Evolutionary conservation across 2,888 invertebrate species (phyloP), one percentile per base, ranked within the genome.

Genomic region (Drosophila suboccidentalis): DNA sequence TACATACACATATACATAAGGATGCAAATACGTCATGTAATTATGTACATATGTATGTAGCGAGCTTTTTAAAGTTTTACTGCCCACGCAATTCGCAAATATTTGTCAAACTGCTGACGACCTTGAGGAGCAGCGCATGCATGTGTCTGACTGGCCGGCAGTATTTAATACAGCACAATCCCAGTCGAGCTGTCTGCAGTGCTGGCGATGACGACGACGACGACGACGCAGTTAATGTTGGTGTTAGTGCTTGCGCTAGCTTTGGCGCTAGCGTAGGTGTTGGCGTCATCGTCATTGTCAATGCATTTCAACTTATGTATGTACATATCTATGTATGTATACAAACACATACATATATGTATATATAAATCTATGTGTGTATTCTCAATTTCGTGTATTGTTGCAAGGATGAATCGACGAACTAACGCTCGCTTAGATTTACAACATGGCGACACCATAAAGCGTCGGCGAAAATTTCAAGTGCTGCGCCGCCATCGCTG

Each of bases 131-230:
- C 59, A 82, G 76, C 54, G 76, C 57, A 80, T 65, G 19, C 38
- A 59, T 55, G 17, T 61, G 51, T 55, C 64, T 61, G 67, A 8
- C 63, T 79, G 51, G 65, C 80, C 65, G 67, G 57, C 47, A 41
- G 41, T 22, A 43, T 43, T 76, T 38, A 60, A 51, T 51, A 53
- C 32, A 46, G 43, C 59, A 57, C 58, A 49, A 53, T 34, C 58
- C 79, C 61, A 82, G 80, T 78, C 80, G 64, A 54, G 49, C 57
- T 72, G 80, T 80, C 82, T 80, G 79, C 75, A 75, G 43, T 51
- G 65, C 36, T 71, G 59, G 10, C 49, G 44, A 64, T 53, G 61
- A 50, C 39, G 64, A 34, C 17, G 26, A 34, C n/a, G 36, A 17
- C 44, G 49, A 4, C 29, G 39, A n/a, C 19, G 43, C 9, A 11